Percentiles rank a stretch among this genome's conserved stretches.
phyloP scores from a whole-genome alignment of 2,888 invertebrate species.

The Odontomyia ornata region DNA sequence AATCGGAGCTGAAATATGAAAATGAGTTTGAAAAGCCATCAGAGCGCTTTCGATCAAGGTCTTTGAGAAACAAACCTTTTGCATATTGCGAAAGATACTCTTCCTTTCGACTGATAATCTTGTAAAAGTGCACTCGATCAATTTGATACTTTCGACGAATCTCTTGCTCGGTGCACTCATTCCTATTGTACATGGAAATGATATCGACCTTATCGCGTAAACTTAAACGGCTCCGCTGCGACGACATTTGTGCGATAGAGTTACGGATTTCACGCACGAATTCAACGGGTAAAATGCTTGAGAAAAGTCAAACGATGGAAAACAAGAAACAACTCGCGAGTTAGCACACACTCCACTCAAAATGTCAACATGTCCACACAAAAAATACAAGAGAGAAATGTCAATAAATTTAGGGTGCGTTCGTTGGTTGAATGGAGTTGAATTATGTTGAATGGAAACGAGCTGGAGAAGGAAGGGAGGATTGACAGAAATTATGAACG shows the following conservation, averaged over 20 bases:
- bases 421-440: constrained; percentile 16
- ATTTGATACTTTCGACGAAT: constrained; percentile 34
- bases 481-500: too few relatives aligned
- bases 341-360: constrained; percentile 17
- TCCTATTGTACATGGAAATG: constrained; percentile 30
- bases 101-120: constrained; percentile 32
- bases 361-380: constrained; percentile 39
- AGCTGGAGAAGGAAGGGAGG: too few relatives aligned
- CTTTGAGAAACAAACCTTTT: constrained; percentile 28
- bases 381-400: constrained; percentile 36
- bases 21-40: background rate
- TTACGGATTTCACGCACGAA: background rate
- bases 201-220: constrained; percentile 36
- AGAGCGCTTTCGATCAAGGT: constrained; percentile 3
- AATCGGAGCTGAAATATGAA: constrained; percentile 26
- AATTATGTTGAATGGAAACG: constrained; percentile 15
- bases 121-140: constrained; percentile 21
- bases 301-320: constrained; percentile 6
- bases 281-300: constrained; percentile 17
- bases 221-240: constrained; percentile 18
- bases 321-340: constrained; percentile 26
- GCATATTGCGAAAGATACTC: constrained; percentile 39
- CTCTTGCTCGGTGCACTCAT: constrained; percentile 24
- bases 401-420: constrained; percentile 36
- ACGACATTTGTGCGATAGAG: constrained; percentile 24